Base-by-base conservation (phyloP, 2,113 vertebrate species). In the Platanista minor region DNA sequence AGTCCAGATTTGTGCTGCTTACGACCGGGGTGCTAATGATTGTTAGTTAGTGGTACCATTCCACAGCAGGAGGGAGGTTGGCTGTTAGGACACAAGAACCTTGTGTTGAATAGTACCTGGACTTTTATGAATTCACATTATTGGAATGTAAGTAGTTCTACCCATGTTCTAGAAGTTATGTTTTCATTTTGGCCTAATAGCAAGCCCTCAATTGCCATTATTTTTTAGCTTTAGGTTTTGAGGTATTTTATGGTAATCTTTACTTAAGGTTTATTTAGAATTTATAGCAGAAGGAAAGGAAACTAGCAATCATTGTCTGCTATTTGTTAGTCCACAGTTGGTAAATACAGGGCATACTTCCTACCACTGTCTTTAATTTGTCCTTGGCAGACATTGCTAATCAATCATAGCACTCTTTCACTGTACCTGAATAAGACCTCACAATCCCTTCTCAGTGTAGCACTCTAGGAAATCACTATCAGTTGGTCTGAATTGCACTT, bases 221-320 rank as follows among this genome's bases (percentile, higher is more conserved):
- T 41, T 41, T n/a, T 91, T 96, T 91, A 94, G n/a, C 64, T 85
- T 82, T 89, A 94, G 49, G 6, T 74, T 94, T 92, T 92, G 77
- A 77, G 21, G 39, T 75, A 41, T 72, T 93, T 96, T 74, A 69
- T 87, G 54, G 1, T 78, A 15, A 59, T 87, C 43, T 86, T 94
- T 87, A 61, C 67, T 92, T 96, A 46, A 93, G 18, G 66, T 74
- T 95, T 92, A 77, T 66, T 92, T 96, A n/a, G 41, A 92, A 71
- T 75, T 90, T 85, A 75, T 62, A 92, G 33, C 20, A 77, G 66
- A 46, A 80, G 85, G 43, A 31, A 64, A 75, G 94, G 15, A 67
- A 94, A 87, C 64, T 54, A 90, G n/a, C 15, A 85, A 27, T 84
- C 27, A 77, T 27, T 69, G 5, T 49, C 61, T 72, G 23, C 11